Evolutionary conservation across 2,888 invertebrate species (phyloP).

Genomic region (Eledone cirrhosa): DNA sequence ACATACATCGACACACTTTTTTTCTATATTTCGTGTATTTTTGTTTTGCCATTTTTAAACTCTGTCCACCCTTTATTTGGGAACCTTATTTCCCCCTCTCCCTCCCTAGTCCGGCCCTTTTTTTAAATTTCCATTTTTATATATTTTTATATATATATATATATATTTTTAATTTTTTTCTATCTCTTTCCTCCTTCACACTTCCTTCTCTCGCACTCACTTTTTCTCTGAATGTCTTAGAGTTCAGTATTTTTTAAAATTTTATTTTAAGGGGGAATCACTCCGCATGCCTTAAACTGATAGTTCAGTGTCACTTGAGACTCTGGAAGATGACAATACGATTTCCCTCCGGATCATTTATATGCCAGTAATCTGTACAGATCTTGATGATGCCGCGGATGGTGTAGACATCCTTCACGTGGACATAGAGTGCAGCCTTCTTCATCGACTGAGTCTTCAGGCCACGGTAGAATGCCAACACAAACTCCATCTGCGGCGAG

Average conservation of each 20-base stretch:
- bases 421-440: constrained; percentile 31
- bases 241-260: background rate
- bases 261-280: background rate
- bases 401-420: constrained; percentile 68
- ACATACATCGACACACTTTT: too few species aligned
- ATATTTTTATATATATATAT: too few species aligned
- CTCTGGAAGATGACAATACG: constrained; percentile 97
- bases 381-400: constrained; percentile 90
- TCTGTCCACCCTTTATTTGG: too few species aligned
- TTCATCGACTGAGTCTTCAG: constrained; percentile 28
- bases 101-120: too few species aligned
- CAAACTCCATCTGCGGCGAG: constrained; percentile 31
- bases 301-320: constrained; percentile 77
- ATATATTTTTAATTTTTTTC: background rate
- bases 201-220: background rate
- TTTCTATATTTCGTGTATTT: too few species aligned
- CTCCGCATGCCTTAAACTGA: constrained; percentile 11
- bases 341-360: constrained; percentile 79
- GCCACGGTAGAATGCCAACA: constrained; percentile 30
- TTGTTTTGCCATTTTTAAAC: too few species aligned
- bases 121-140: too few species aligned
- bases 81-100: too few species aligned
- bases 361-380: constrained; percentile 89
- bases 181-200: background rate
- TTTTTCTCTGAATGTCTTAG: background rate